Evolutionary conservation across 2,888 invertebrate species (phyloP), one percentile per base, ranked within the genome.

Genomic region (Aporophyla lueneburgensis): DNA sequence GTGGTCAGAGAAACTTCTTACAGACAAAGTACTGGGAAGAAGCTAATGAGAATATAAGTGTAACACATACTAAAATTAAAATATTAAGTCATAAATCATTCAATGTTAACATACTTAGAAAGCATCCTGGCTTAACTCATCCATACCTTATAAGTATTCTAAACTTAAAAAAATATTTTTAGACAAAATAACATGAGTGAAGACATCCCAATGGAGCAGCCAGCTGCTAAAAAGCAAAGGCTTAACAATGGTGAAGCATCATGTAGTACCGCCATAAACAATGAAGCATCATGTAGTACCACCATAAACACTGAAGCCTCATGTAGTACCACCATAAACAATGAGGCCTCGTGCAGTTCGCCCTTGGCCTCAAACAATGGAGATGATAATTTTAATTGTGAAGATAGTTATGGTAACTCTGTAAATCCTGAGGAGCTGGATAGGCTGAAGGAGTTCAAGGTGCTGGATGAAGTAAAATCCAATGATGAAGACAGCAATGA

Each of bases 381-480:
- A 14, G 84, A 80, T 0, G 66, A 77, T 1, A 81, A 83, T 33
- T 85, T 85, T 56, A 78, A 87, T 46, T 71, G 80, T 5, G 80
- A 85, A 21, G 87, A 90, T 7, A 93, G 92, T 71, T 94, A 91
- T 56, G 85, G 83, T 21, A 92, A 94, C 73, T 91, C 90, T 71
- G 92, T 95, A 2, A 92, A 89, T 14, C 86, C 88, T 0, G 94
- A 94, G 62, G 96, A 96, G 76, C 61, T 96, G 59, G 92, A 95
- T 53, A 92, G 91, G 71, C 88, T 96, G 7, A 89, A 93, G 67
- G 95, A 96, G 87, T 96, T 96, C 86, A 92, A 94, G 78, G 95
- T 96, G 1, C 86, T 96, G 71, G 97, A 96, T 77, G 96, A 97
- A 86, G 94, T 96, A 6, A 95, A 93, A 81, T 94, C 94, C 0